These are phyloP conservation scores for Achlya flavicornis DNA, from an alignment of 2,888 invertebrate species.

Conservation along the genomic window DNA sequence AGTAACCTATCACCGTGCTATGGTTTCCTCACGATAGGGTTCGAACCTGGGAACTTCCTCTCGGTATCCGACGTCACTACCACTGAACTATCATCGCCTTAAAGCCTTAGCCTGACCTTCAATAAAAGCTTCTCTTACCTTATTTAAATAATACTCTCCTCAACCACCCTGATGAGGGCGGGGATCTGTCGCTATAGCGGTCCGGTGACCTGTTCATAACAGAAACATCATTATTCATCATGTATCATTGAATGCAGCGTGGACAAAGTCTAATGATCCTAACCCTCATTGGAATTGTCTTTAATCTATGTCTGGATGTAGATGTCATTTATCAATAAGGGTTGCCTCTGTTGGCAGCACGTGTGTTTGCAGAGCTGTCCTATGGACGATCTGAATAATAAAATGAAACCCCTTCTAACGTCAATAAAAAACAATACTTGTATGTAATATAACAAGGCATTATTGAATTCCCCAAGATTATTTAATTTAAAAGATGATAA, in stretches of 20 bases:
- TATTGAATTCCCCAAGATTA: too few relatives aligned
- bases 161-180: slow-evolving; percentile 79
- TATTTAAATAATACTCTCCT: slow-evolving; percentile 75
- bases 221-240: slow-evolving; percentile 25
- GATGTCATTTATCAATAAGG: background rate
- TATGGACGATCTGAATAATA: background rate
- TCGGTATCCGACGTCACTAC: too few relatives aligned
- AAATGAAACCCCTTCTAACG: background rate
- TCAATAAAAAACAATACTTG: background rate
- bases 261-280: slow-evolving; percentile 1
- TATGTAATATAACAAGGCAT: too few relatives aligned
- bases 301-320: background rate
- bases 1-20: too few relatives aligned
- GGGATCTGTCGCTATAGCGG: slow-evolving; percentile 81
- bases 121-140: slow-evolving; percentile 45
- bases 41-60: too few relatives aligned
- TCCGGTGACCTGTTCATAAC: slow-evolving; percentile 71
- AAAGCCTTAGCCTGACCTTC: too few relatives aligned
- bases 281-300: background rate
- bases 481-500: background rate
- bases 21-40: too few relatives aligned
- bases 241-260: slow-evolving; percentile 8
- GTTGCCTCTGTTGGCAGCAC: background rate
- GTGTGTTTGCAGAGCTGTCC: background rate
- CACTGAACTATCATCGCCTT: too few relatives aligned